A percentile compares a stretch with the other conserved stretches of the same genome.
These are phyloP conservation scores for Muscina levida DNA, from an alignment of 2,888 invertebrate genomes.

Conservation along the genomic window DNA sequence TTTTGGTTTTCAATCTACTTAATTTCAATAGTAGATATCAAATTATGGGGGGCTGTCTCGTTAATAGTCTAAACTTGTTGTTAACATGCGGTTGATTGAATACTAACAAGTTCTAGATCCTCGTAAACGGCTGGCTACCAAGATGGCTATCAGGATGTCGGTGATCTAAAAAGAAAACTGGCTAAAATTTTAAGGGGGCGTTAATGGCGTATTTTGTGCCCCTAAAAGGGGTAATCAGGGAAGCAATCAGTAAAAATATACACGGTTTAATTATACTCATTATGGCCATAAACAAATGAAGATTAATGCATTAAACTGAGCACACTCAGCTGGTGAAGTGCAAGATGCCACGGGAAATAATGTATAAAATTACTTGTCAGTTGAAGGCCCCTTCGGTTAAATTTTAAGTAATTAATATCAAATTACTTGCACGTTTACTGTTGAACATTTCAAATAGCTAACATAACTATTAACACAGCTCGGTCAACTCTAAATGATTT, in stretches of 20 bases:
- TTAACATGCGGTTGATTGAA: conserved; percentile 58
- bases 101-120: conserved; percentile 52
- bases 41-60: not conserved
- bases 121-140: not conserved
- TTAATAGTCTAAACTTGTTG: conserved; percentile 4
- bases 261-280: too few relatives aligned
- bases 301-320: too few relatives aligned
- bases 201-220: not conserved
- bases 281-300: too few relatives aligned
- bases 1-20: conserved; percentile 20
- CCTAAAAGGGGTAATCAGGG: not conserved
- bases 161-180: conserved; percentile 54
- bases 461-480: not conserved
- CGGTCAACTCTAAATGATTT: conserved; percentile 28
- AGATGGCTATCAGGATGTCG: conserved; percentile 27
- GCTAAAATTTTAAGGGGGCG: not conserved
- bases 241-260: not conserved
- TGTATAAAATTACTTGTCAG: too few relatives aligned
- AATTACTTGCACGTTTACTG: not conserved
- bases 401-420: too few relatives aligned
- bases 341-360: too few relatives aligned
- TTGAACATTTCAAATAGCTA: not conserved
- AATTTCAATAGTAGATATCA: not conserved
- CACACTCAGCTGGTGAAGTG: too few relatives aligned
- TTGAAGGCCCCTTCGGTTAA: too few relatives aligned